phyloP scores from a whole-genome alignment of 1,140 invertebrate species.

The Agrypnia vestita region DNA sequence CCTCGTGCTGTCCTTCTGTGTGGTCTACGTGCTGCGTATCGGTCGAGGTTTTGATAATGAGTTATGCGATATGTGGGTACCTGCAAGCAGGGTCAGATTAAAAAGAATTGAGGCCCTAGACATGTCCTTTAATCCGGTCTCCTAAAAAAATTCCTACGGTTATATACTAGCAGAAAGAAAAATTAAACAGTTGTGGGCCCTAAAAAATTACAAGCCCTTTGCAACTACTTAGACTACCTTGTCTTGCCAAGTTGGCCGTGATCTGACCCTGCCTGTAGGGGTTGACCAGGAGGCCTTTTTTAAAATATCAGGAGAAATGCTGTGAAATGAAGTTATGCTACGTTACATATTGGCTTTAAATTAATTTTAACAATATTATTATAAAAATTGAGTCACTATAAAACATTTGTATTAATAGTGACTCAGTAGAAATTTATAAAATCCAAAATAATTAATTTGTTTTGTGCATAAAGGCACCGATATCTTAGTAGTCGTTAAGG shows the following conservation, averaged over 20 bases:
- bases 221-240: too few relatives aligned
- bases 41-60: conserved; percentile 11
- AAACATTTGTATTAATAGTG: not conserved
- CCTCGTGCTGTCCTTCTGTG: conserved; percentile 3
- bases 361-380: not conserved
- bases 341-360: too few relatives aligned
- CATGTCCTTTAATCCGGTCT: not conserved
- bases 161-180: not conserved
- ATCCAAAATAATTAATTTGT: not conserved
- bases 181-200: not conserved
- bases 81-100: too few relatives aligned
- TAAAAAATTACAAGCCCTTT: not conserved
- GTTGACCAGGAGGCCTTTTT: too few relatives aligned
- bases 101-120: not conserved
- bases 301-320: too few relatives aligned
- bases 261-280: too few relatives aligned
- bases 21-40: conserved; percentile 23
- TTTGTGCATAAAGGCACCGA: not conserved
- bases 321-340: too few relatives aligned
- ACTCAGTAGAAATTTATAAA: too few relatives aligned
- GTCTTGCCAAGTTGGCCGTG: too few relatives aligned
- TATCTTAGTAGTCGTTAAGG: not conserved
- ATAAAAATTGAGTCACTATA: too few relatives aligned
- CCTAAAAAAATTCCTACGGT: not conserved
- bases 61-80: not conserved